Base-by-base conservation (phyloP, 2,113 vertebrate species). In the Lipophrys pholis region DNA sequence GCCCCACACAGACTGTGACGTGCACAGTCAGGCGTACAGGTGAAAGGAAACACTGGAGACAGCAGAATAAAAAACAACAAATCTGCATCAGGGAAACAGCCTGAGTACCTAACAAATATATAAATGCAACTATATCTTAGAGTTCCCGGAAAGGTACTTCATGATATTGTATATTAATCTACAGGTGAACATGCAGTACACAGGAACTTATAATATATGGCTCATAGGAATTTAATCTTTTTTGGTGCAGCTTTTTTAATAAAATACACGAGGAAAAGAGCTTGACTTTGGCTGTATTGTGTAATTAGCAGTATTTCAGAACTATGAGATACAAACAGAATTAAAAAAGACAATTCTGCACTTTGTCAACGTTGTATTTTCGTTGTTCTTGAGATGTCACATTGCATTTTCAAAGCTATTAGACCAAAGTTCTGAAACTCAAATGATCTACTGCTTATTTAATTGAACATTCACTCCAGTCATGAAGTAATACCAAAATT, bases 1-100 rank as follows among this genome's bases (percentile, higher is more conserved):
- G 2, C 62, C 45, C 9, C 15, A 50, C 3, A 5, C 36, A 48
- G 49, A 69, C 8, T 35, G 5, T 11, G 56, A 76, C 9, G 41
- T 49, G 30, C 52, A 61, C n/a, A 64, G 69, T 71, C 56, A 76
- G 88, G 85, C 91, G 82, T 6, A 21, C 8, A 52, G 11, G 4
- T 8, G 1, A 3, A 6, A 43, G 21, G 21, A 2, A 43, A 42
- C 41, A 41, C 10, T 11, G 10, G 30, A 35, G 21, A 41, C 9
- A n/a, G n/a, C n/a, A n/a, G n/a, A n/a, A n/a, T n/a, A n/a, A 12
- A 39, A 35, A n/a, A 8, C 50, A 43, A 11, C 36, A 5, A 40
- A 40, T 67, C 40, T 54, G 6, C 7, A 56, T 17, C 11, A 48
- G 2, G 40, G 3, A 54, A 7, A 35, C 9, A 2, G 16, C 38